phyloP scores from a whole-genome alignment of 2,113 vertebrate genomes.

The Calyptommatus sinebrachiatus region DNA sequence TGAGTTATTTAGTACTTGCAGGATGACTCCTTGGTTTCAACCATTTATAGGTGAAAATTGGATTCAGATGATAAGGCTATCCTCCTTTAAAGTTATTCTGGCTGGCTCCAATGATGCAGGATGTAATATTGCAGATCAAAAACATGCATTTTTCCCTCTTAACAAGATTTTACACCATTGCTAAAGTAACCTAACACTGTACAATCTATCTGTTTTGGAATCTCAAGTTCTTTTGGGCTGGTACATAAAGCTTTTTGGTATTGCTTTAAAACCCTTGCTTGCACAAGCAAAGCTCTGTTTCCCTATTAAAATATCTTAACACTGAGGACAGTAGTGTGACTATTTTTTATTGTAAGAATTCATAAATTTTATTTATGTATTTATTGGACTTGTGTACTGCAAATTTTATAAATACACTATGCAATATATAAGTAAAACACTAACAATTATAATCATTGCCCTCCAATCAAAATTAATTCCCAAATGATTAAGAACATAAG shows the following conservation, averaged over 20 bases:
- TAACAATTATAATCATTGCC: too few relatives aligned
- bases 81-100: slow-evolving; percentile 32
- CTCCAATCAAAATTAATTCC: too few relatives aligned
- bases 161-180: slow-evolving; percentile 35
- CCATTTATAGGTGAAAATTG: neutral
- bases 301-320: slow-evolving; percentile 8
- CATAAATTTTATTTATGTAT: neutral
- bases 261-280: slow-evolving; percentile 21
- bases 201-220: slow-evolving; percentile 32
- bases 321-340: neutral
- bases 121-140: slow-evolving; percentile 35
- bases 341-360: neutral
- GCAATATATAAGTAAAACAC: too few relatives aligned
- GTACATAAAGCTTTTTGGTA: neutral
- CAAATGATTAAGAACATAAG: too few relatives aligned
- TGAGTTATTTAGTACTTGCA: slow-evolving; percentile 5
- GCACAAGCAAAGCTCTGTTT: slow-evolving; percentile 16
- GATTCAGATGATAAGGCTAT: neutral
- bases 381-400: neutral
- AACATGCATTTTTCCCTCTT: slow-evolving; percentile 44
- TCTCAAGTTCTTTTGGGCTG: slow-evolving; percentile 9
- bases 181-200: slow-evolving; percentile 27
- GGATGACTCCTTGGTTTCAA: neutral
- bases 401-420: too few relatives aligned
- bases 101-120: slow-evolving; percentile 21